Conservation (phyloP, 2,113 vertebrate genomes). For the Phrynosoma platyrhinos region DNA sequence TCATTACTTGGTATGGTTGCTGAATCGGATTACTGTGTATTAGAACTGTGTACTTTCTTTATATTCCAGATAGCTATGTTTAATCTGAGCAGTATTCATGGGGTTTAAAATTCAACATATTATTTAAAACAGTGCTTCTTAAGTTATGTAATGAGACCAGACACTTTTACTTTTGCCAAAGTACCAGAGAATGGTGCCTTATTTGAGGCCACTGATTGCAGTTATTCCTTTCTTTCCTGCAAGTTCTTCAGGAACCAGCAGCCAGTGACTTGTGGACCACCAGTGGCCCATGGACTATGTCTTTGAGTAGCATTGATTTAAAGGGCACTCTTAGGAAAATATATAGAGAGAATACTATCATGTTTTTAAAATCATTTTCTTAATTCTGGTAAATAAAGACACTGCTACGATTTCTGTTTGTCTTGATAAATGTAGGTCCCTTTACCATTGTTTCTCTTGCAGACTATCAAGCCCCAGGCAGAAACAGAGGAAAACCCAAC, state of each 20-base stretch:
- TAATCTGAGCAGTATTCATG: conserved; percentile 4
- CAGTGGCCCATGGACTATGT: too few relatives aligned
- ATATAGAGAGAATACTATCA: too few relatives aligned
- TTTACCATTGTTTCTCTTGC: conserved; percentile 62
- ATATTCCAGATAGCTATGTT: conserved; percentile 8
- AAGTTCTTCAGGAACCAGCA: too few relatives aligned
- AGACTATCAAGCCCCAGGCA: conserved; percentile 89
- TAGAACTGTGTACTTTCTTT: conserved; percentile 8
- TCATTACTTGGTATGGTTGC: neutral
- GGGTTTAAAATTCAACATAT: neutral
- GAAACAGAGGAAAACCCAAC: conserved; percentile 86
- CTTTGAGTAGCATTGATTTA: conserved; percentile 35
- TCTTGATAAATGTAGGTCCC: conserved; percentile 9
- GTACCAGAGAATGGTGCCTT: too few relatives aligned
- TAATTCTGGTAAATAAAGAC: conserved; percentile 2
- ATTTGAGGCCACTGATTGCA: too few relatives aligned
- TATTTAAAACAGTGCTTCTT: neutral
- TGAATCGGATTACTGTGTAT: conserved; percentile 18
- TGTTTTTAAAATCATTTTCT: neutral
- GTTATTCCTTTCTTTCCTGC: too few relatives aligned
- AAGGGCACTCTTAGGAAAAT: neutral
- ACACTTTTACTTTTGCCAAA: too few relatives aligned
- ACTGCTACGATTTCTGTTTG: neutral
- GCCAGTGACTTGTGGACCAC: too few relatives aligned
- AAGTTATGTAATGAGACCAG: too few relatives aligned